Evolutionary conservation across 2,797 vertebrate genomes (phyloP).

Genomic region (Nothura maculosa): DNA sequence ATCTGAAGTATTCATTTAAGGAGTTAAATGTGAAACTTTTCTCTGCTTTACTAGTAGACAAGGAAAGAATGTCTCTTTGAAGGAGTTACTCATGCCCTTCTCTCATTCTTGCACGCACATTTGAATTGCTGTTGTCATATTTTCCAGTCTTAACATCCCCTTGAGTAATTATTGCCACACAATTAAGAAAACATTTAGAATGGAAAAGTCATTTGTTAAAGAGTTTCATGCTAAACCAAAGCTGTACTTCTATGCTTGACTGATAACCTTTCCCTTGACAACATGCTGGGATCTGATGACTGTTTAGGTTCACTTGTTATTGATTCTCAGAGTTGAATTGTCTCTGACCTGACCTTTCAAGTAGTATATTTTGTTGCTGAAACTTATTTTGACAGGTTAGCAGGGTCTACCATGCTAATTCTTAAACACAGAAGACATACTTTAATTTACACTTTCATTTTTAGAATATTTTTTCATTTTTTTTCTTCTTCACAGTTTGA

Average conservation of each 20-base stretch:
- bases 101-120: conserved; percentile 16
- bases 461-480: background rate
- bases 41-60: background rate
- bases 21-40: conserved; percentile 2
- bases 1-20: background rate
- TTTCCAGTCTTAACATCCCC: conserved; percentile 58
- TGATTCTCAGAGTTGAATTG: background rate
- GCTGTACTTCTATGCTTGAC: background rate
- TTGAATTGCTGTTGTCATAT: conserved; percentile 45
- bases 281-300: conserved; percentile 5
- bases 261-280: conserved; percentile 62
- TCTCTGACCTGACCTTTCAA: conserved; percentile 56
- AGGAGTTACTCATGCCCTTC: conserved; percentile 26
- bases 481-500: background rate
- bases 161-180: conserved; percentile 31
- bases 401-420: background rate
- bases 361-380: conserved; percentile 28
- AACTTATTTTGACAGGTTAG: background rate
- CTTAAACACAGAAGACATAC: background rate
- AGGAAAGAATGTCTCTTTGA: conserved; percentile 20
- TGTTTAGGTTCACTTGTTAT: conserved; percentile 34
- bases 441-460: background rate
- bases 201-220: conserved; percentile 68
- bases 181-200: conserved; percentile 64
- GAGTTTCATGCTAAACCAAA: conserved; percentile 28